phyloP scores from a whole-genome alignment of 2,113 vertebrate genomes.

The Microtus oregoni region DNA sequence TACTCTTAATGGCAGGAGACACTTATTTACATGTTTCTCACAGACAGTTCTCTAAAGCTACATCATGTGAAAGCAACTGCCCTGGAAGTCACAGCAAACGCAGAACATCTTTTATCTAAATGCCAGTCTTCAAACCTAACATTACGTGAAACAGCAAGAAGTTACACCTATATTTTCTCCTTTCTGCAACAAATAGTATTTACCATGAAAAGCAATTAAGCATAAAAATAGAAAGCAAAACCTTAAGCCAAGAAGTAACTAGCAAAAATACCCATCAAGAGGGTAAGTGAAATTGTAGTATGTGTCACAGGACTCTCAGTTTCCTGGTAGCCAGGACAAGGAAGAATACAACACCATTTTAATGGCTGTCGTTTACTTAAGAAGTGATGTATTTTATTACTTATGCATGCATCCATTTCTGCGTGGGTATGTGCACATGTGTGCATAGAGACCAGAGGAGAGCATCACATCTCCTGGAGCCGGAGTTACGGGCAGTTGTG shows the following conservation, averaged over 20 bases:
- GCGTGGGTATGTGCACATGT: background rate
- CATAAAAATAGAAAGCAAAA: constrained; percentile 32
- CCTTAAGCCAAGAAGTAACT: background rate
- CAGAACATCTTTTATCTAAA: constrained; percentile 35
- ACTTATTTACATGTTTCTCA: constrained; percentile 10
- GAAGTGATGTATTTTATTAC: background rate
- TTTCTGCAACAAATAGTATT: constrained; percentile 1
- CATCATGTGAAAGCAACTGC: background rate
- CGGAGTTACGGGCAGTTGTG: background rate
- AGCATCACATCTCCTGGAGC: background rate
- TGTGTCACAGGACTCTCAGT: constrained; percentile 1
- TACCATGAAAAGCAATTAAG: constrained; percentile 45
- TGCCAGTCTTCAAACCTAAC: background rate
- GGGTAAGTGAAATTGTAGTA: background rate
- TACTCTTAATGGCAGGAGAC: background rate
- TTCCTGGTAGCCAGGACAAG: background rate
- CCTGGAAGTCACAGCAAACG: background rate
- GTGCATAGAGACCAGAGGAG: background rate
- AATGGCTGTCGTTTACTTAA: background rate
- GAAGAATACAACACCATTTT: constrained; percentile 1
- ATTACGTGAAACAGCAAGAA: constrained; percentile 46
- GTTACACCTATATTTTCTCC: background rate
- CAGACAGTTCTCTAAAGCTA: constrained; percentile 28
- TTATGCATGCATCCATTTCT: background rate
- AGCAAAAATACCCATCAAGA: background rate